Evolutionary conservation across 2,888 invertebrate genomes (phyloP).

Genomic region (Criorhina ranunculi): DNA sequence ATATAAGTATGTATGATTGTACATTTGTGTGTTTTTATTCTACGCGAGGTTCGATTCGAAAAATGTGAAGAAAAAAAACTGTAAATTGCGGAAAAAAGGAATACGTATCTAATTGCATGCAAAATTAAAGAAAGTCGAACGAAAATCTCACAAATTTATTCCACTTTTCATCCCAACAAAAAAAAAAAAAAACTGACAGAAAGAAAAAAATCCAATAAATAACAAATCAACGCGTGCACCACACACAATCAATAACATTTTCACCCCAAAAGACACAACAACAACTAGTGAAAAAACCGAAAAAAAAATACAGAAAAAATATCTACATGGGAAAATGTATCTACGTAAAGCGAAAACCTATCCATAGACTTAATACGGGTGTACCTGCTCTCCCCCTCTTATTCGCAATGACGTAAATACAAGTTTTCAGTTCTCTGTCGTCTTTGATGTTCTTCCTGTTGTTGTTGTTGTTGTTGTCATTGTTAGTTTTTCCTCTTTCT

Average conservation of each 20-base stretch:
- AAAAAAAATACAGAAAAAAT: constrained; percentile 3
- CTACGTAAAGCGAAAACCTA: constrained; percentile 43
- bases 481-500: constrained; percentile 37
- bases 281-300: constrained; percentile 3
- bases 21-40: too few relatives aligned
- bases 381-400: constrained; percentile 41
- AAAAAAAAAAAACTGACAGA: background rate
- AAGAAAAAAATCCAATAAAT: constrained; percentile 10
- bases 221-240: constrained; percentile 27
- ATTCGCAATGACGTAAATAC: constrained; percentile 58
- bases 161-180: background rate
- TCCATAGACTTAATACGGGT: constrained; percentile 40
- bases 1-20: too few relatives aligned
- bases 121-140: background rate
- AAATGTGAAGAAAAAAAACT: background rate
- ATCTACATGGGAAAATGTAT: constrained; percentile 37
- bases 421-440: constrained; percentile 44
- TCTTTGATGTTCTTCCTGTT: constrained; percentile 5
- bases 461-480: constrained; percentile 23
- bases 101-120: background rate
- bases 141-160: constrained; percentile 6
- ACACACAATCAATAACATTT: constrained; percentile 45
- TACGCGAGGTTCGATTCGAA: too few relatives aligned
- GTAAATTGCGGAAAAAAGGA: background rate
- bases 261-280: constrained; percentile 27